Evolutionary conservation across 2,113 vertebrate species (phyloP), one percentile per base, ranked within the genome.

Genomic region (Eurypyga helias): DNA sequence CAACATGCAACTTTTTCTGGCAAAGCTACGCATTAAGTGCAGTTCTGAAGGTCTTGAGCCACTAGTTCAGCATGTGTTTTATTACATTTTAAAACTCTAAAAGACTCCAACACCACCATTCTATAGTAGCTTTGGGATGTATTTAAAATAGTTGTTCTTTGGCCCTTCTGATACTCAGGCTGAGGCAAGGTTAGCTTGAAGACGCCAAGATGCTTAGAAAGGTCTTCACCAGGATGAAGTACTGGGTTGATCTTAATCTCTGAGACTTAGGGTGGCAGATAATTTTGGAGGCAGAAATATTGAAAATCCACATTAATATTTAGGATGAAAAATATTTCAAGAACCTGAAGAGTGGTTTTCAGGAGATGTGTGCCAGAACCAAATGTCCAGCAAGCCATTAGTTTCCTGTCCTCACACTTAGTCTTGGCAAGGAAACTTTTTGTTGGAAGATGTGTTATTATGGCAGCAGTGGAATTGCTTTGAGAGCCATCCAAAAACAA

Each of bases 401-500:
- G 79, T 62, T 94, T 93, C 43, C 46, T 89, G 38, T 90, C 64
- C 55, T 95, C 82, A 10, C 58, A 14, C 64, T 78, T 64, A 41
- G 69, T 66, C 46, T 87, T 89, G 87, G 85, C 90, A 88, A 93
- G n/a, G 34, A 88, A 80, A 46, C 51, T 14, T 94, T 85, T 54
- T 71, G 38, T 36, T 90, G 60, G 67, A 84, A 93, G 55, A 75
- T 51, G 46, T 95, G 88, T 93, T 90, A 77, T 90, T 96, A 81
- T 92, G 93, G 76, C 80, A 93, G 34, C 72, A 70, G 58, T 67
- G 49, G 64, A 95, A 93, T 78, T 90, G 64, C 92, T 95, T 93
- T 97, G 92, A 93, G 90, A 87, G 69, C 12, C 49, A 87, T 96
- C 88, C 93, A 94, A 93, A 95, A 97, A 64, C 51, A 81, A 66